These are phyloP conservation scores for Orbicella faveolata DNA, from an alignment of 64 coral and sea anemone species.

Conservation along the genomic window DNA sequence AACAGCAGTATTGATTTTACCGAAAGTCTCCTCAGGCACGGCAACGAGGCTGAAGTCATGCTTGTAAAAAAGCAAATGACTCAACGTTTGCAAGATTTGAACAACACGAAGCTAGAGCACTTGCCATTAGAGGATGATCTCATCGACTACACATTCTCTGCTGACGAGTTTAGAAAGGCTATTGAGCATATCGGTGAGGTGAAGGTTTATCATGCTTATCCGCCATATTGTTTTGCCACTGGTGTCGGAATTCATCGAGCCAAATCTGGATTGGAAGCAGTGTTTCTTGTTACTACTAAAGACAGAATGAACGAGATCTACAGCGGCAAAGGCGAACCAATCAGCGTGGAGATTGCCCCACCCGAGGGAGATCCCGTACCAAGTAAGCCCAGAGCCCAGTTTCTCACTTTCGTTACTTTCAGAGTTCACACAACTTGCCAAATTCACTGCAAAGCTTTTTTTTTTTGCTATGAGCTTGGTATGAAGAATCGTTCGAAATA, in stretches of 20 bases:
- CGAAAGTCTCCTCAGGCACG: conserved; percentile 82
- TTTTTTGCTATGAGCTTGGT: no score
- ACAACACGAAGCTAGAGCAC: conserved; percentile 67
- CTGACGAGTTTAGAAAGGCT: conserved; percentile 89
- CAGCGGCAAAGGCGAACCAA: conserved; percentile 75
- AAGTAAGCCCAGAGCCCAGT: conserved; percentile 20
- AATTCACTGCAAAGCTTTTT: no score
- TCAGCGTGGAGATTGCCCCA: conserved; percentile 68
- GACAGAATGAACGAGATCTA: conserved; percentile 87
- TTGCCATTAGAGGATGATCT: conserved; percentile 88
- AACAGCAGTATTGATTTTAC: conserved; percentile 95
- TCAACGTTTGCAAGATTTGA: conserved; percentile 78
- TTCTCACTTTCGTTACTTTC: no score
- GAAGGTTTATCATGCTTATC: conserved; percentile 84
- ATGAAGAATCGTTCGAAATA: no score
- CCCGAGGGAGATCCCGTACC: conserved; percentile 76
- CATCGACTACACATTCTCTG: conserved; percentile 83
- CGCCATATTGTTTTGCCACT: conserved; percentile 79
- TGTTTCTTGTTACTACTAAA: conserved; percentile 89
- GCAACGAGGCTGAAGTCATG: conserved; percentile 97
- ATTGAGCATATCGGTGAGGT: conserved; percentile 70
- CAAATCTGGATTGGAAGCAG: conserved; percentile 85
- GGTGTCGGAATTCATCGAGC: conserved; percentile 88
- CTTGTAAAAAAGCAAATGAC: conserved; percentile 96
- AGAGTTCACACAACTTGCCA: no score